Evolutionary conservation across 2,888 invertebrate species (phyloP), one percentile per base, ranked within the genome.

Genomic region (Ectemnius cavifrons): DNA sequence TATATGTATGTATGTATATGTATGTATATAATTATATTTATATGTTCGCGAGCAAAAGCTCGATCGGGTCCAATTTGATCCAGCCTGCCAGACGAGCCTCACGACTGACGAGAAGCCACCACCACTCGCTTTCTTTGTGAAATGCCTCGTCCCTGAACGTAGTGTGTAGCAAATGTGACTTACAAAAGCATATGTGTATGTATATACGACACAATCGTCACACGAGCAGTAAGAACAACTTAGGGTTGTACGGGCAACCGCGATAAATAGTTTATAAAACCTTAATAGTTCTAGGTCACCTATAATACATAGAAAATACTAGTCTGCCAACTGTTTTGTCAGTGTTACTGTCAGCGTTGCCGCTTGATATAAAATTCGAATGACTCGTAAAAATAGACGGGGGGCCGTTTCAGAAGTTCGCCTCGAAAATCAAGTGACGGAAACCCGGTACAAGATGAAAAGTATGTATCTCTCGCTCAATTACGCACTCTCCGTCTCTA

Each of bases 201-300:
- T 37, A 37, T 37, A 37, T 37, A 72, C 23, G 60, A 73, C 63
- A 61, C 58, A 71, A 67, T 67, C 62, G 65, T 65, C 49, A 47
- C 16, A 64, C 58, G 56, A 73, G 60, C 64, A 67, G 37, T 37
- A 37, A 37, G 14, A 52, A 52, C 52, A 66, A 80, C 60, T 68
- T 57, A 64, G 20, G 58, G 16, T 65, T 57, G 61, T 18, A n/a
- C 37, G 16, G 37, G 37, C 37, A 37, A 37, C 59, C 75, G 61
- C 47, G 62, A 79, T 81, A 85, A 84, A 81, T 82, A 77, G 83
- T 81, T 84, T 83, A 83, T 83, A 82, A 83, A 84, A 81, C 79
- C 80, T 79, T 82, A 75, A 74, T 70, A 79, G 78, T 76, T 80
- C 76, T 49, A 52, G 14, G 4, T 72, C 56, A 27, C 67, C 71